phyloP scores from a whole-genome alignment of 2,888 invertebrate species.

The Melanostoma scalare region DNA sequence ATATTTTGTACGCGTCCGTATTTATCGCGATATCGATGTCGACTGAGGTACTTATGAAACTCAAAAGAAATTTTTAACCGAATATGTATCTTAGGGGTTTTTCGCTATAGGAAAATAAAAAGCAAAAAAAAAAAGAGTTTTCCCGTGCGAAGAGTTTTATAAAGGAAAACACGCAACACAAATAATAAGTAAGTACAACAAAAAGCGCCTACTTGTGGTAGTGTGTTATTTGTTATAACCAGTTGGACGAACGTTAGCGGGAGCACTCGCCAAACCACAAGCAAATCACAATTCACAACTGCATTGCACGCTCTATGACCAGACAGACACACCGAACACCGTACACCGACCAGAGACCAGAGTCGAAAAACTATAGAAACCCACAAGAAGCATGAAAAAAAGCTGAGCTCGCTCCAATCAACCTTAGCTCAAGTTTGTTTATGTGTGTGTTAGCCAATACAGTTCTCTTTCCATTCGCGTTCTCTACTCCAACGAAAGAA shows the following conservation, averaged over 20 bases:
- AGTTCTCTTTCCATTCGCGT: constrained; percentile 15
- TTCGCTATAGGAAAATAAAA: constrained; percentile 48
- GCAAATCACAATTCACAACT: constrained; percentile 63
- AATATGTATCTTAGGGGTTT: constrained; percentile 70
- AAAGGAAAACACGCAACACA: constrained; percentile 27
- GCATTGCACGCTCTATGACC: constrained; percentile 70
- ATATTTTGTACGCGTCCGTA: constrained; percentile 64
- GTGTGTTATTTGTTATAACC: constrained; percentile 59
- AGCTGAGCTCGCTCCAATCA: constrained; percentile 50
- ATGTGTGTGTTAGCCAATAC: constrained; percentile 20
- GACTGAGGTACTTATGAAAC: constrained; percentile 72
- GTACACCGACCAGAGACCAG: neutral
- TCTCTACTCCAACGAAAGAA: constrained; percentile 18
- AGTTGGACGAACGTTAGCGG: constrained; percentile 47
- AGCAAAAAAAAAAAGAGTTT: constrained; percentile 52
- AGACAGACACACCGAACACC: constrained; percentile 18
- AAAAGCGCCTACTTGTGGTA: constrained; percentile 39
- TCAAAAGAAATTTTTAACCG: constrained; percentile 72
- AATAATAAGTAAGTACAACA: constrained; percentile 26
- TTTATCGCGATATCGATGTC: constrained; percentile 70
- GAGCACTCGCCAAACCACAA: constrained; percentile 62
- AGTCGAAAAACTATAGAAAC: constrained; percentile 25
- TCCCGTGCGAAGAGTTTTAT: constrained; percentile 56
- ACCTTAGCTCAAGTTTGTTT: constrained; percentile 41
- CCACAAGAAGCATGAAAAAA: constrained; percentile 15